Conservation (phyloP, 2,888 invertebrate species). For the Drosophila anomalata region DNA sequence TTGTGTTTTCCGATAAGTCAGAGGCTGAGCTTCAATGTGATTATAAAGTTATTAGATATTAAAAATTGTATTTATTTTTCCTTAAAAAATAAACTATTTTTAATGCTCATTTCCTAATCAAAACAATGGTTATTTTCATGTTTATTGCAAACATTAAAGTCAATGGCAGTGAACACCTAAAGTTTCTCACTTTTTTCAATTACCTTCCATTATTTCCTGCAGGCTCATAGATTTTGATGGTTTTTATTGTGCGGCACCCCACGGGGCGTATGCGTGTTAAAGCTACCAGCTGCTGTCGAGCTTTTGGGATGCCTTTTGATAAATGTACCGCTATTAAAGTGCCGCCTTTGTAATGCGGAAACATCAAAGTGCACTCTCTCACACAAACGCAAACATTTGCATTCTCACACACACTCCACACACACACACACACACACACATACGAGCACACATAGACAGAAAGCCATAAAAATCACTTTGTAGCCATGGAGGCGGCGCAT, state of each 20-base stretch:
- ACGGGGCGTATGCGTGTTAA: slow-evolving; percentile 73
- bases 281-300: slow-evolving; percentile 64
- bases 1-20: slow-evolving; percentile 54
- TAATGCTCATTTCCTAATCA: neutral
- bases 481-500: slow-evolving; percentile 65
- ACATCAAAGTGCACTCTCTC: slow-evolving; percentile 68
- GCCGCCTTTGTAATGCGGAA: slow-evolving; percentile 73
- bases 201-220: slow-evolving; percentile 2
- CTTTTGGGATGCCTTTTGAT: slow-evolving; percentile 63
- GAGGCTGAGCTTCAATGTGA: slow-evolving; percentile 48
- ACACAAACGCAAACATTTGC: slow-evolving; percentile 57
- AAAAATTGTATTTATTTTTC: neutral
- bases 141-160: neutral
- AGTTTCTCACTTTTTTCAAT: neutral
- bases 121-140: neutral
- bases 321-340: slow-evolving; percentile 70
- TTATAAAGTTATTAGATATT: neutral
- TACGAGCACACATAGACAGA: slow-evolving; percentile 42
- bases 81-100: neutral
- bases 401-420: slow-evolving; percentile 47
- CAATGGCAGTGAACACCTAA: neutral
- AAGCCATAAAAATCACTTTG: slow-evolving; percentile 77
- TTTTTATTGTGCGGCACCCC: slow-evolving; percentile 31
- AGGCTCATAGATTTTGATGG: neutral
- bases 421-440: slow-evolving; percentile 2